Evolutionary conservation across 2,797 vertebrate species (phyloP).

Genomic region (Trachops cirrhosus): DNA sequence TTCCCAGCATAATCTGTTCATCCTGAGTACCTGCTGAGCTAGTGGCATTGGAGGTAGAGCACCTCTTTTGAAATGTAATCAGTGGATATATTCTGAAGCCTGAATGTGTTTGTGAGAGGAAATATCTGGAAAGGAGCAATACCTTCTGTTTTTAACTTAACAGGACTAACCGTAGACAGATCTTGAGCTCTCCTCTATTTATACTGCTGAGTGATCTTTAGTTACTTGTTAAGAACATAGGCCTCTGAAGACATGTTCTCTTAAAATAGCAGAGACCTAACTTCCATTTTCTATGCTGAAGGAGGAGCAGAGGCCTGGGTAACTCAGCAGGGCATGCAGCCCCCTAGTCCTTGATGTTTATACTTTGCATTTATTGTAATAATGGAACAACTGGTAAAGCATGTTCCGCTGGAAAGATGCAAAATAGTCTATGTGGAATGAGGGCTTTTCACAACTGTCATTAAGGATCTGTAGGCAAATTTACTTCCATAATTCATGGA

Average conservation of each 20-base stretch:
- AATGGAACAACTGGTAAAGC: not conserved
- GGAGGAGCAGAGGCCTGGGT: not conserved
- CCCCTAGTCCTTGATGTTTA: not conserved
- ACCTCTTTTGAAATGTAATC: not conserved
- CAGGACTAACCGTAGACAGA: not conserved
- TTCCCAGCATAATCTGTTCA: not conserved
- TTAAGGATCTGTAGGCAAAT: slow-evolving; percentile 45
- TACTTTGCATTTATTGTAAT: not conserved
- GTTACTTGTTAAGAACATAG: not conserved
- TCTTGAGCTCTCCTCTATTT: not conserved
- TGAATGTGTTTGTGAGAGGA: not conserved
- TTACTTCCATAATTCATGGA: not conserved
- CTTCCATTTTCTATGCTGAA: not conserved
- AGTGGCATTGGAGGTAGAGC: not conserved
- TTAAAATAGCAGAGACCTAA: not conserved
- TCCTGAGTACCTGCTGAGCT: not conserved
- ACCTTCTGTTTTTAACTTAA: not conserved
- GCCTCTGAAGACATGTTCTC: not conserved
- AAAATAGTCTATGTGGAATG: slow-evolving; percentile 2
- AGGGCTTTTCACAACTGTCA: not conserved
- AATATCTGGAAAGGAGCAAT: not conserved
- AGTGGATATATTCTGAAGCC: not conserved
- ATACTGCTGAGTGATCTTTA: not conserved
- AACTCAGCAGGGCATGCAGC: not conserved
- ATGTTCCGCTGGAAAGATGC: slow-evolving; percentile 1